Base-by-base conservation (phyloP, 2,888 invertebrate genomes). In the Tenthredo mesomela region DNA sequence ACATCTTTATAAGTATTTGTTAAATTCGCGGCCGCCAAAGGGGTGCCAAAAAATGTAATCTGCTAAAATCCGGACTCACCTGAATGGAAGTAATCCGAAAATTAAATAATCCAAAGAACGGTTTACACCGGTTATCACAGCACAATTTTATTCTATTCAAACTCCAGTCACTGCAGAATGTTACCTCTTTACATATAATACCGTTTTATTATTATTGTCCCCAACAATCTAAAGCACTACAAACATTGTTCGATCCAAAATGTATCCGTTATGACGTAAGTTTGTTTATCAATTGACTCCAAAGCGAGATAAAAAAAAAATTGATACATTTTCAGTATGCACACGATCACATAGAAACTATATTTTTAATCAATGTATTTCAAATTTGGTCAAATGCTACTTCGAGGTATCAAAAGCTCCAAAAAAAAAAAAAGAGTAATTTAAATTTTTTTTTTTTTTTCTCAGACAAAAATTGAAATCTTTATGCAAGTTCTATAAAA, bases 111-210 rank as follows among this genome's bases (percentile, higher is more conserved):
- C 70, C 80, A 80, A 85, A 47, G 71, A 18, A 47, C 40, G 70
- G 40, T 50, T 85, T 77, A 73, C 78, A 75, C 84, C 77, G 73
- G 70, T 80, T 84, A 86, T 80, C 86, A 87, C 86, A 87, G 84
- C 86, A 87, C 86, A 85, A 82, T 84, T 83, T 80, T 61, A 40
- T 80, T 58, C 15, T 58, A 61, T 21, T 21, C 37, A 40, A 80
- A 80, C 58, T 80, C 58, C 61, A 18, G 80, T 80, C 80, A 80
- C 80, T 80, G 21, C 37, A 40, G 61, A 77, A 50, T 50, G 9
- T 54, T 33, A 71, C 15, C 67, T 33, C 21, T 82, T 15, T n/a
- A 82, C 15, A 47, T 82, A n/a, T 58, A n/a, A n/a, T 50, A 50
- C 25, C 5, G 47, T 18, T 54, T 18, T n/a, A 33, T 75, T 54